These are phyloP conservation scores for Stegodyphus mimosarum DNA, from an alignment of 1,140 invertebrate species.

Conservation along the genomic window DNA sequence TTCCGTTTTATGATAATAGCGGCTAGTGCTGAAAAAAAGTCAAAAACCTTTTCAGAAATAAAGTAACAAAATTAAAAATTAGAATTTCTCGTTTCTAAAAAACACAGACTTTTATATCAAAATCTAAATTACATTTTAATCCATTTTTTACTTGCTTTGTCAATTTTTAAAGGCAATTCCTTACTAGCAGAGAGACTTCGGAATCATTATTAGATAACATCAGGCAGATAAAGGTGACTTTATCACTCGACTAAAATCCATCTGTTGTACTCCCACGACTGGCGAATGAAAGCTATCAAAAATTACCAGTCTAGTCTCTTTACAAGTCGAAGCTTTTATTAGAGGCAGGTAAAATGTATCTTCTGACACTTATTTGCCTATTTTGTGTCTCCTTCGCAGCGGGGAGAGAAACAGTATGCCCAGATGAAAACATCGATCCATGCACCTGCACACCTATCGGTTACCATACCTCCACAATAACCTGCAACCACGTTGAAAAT, in stretches of 20 bases:
- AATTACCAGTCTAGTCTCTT: not conserved
- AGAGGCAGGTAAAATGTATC: not conserved
- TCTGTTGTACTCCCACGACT: not conserved
- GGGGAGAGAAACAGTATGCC: not conserved
- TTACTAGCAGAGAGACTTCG: no score
- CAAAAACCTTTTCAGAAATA: not conserved
- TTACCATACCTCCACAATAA: not conserved
- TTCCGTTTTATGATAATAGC: no score
- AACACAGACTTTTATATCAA: not conserved
- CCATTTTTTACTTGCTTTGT: not conserved
- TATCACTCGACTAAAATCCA: not conserved
- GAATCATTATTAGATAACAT: not conserved
- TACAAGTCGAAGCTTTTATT: not conserved
- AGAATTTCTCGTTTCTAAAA: not conserved
- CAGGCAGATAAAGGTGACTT: not conserved
- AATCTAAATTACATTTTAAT: not conserved
- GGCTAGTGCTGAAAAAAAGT: no score
- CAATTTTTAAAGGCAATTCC: no score
- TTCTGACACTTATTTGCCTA: not conserved
- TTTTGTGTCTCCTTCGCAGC: not conserved
- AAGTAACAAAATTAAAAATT: not conserved
- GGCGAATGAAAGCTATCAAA: not conserved
- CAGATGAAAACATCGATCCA: not conserved
- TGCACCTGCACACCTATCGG: conserved; percentile 1
- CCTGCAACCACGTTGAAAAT: not conserved